phyloP scores from a whole-genome alignment of 2,113 vertebrate species.

The Epinephelus lanceolatus region DNA sequence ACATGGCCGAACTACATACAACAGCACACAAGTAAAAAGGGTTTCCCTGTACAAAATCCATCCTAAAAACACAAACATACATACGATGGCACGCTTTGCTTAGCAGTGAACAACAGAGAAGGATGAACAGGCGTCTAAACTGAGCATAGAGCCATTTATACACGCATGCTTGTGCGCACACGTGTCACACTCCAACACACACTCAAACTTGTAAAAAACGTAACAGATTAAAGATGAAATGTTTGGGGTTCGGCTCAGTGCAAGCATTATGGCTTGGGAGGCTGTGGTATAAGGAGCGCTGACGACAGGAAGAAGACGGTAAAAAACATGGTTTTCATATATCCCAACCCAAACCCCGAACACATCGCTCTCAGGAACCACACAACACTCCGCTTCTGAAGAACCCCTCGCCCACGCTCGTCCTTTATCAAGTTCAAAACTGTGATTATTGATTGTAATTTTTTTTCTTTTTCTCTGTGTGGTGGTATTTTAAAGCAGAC shows the following conservation, averaged over 20 bases:
- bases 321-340: constrained; percentile 60
- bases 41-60: constrained; percentile 82
- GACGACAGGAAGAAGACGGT: constrained; percentile 65
- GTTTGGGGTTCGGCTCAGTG: constrained; percentile 64
- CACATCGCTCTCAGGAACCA: constrained; percentile 30
- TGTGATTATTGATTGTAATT: constrained; percentile 52
- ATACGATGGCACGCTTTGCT: constrained; percentile 67
- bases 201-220: constrained; percentile 52
- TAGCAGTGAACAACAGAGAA: constrained; percentile 56
- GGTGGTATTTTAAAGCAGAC: constrained; percentile 63
- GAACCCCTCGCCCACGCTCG: constrained; percentile 6
- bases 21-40: constrained; percentile 73
- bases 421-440: constrained; percentile 43
- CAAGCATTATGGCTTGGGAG: constrained; percentile 66
- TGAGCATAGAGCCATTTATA: constrained; percentile 34
- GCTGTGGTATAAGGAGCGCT: constrained; percentile 38
- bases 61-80: constrained; percentile 78
- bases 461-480: constrained; percentile 21
- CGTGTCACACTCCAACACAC: constrained; percentile 35
- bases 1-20: constrained; percentile 57
- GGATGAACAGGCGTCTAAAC: constrained; percentile 39
- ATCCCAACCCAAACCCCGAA: constrained; percentile 33
- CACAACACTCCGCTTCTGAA: constrained; percentile 37
- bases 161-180: constrained; percentile 46
- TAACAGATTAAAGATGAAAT: constrained; percentile 52